Evolutionary conservation across 2,888 invertebrate genomes (phyloP).

Genomic region (Acrobeloides nanus): DNA sequence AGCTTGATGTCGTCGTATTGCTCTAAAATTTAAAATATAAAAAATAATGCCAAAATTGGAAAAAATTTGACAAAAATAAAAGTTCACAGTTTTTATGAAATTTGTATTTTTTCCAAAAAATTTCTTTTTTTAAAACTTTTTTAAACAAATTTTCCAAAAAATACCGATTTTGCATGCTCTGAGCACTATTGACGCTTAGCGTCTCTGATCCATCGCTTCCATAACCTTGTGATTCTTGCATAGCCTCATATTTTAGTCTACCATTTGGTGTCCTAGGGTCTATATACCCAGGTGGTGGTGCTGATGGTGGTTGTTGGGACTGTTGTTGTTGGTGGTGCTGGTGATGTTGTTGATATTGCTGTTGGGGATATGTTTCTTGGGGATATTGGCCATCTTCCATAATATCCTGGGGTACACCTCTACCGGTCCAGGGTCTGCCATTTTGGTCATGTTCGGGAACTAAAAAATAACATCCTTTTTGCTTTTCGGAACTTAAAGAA

Average conservation of each 20-base stretch:
- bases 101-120: no score
- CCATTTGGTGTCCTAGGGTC: slow-evolving; percentile 30
- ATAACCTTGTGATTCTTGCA: slow-evolving; percentile 39
- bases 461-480: no score
- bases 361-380: neutral
- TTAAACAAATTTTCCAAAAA: no score
- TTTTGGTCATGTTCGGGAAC: no score
- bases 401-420: neutral
- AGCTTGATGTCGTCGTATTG: no score
- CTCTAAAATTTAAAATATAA: neutral
- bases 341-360: neutral
- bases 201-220: slow-evolving; percentile 52
- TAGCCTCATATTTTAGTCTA: slow-evolving; percentile 23
- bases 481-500: no score
- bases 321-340: slow-evolving; percentile 5
- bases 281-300: slow-evolving; percentile 7
- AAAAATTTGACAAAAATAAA: neutral
- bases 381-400: slow-evolving; percentile 2
- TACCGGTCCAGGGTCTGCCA: no score
- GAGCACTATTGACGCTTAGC: slow-evolving; percentile 45
- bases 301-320: slow-evolving; percentile 4
- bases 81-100: no score
- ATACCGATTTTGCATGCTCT: slow-evolving; percentile 38
- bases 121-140: no score
- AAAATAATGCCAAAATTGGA: neutral